Base-by-base conservation (phyloP, 2,113 vertebrate genomes). In the Gorsachius goisagi region DNA sequence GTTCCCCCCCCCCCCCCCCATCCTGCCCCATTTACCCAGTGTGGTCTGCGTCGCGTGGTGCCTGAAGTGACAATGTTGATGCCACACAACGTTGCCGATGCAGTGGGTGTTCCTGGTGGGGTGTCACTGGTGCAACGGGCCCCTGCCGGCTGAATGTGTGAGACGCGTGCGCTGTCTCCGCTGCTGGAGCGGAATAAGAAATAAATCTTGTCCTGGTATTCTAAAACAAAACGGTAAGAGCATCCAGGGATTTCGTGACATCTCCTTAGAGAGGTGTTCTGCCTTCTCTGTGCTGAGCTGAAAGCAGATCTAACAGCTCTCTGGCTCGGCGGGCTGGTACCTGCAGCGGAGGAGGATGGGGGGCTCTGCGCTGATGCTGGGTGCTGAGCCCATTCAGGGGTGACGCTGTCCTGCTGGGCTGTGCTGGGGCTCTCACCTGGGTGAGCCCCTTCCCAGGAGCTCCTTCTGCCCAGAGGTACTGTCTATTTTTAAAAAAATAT, bases 131-230 rank as follows among this genome's bases (percentile, higher is more conserved):
- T 62, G 74, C 15, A 11, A 12, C 0, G 5, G 52, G 44, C 10
- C 15, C 4, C 0, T 37, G 41, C 41, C 32, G 73, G 24, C 45
- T 64, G 58, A 26, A 8, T 0, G 7, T 2, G 39, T 15, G 35
- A 13, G 18, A 11, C 28, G 11, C 8, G 2, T 1, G 3, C 0
- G 2, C 11, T 33, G 28, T 18, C 21, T 37, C 12, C 33, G 30
- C 60, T 55, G 49, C 52, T 62, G 78, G 53, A 41, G 6, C 9
- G 15, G 30, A 68, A 74, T 32, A 11, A 44, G 71, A 27, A 58
- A 69, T 11, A 45, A 73, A 55, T 49, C 55, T 78, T 41, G 21
- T 41, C 13, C 69, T 64, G 24, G 9, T 73, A 28, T 77, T 67
- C 28, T n/a, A 45, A 66, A 82, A 3, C 12, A 35, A 45, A 76